These are phyloP conservation scores for Uromys caudimaculatus DNA, from an alignment of 2,797 vertebrate genomes.

Conservation along the genomic window DNA sequence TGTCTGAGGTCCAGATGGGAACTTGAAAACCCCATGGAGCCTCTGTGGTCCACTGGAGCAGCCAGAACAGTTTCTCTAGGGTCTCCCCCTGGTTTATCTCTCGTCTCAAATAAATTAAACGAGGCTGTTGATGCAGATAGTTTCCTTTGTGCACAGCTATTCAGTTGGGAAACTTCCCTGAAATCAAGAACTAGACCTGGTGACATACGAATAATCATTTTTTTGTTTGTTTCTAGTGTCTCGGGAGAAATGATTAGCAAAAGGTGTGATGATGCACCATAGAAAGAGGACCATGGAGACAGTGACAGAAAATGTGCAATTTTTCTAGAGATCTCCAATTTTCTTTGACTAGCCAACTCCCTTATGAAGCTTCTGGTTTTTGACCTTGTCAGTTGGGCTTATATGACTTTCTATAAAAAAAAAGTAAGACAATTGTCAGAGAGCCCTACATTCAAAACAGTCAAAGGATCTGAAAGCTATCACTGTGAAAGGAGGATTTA, in stretches of 20 bases:
- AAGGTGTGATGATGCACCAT: neutral
- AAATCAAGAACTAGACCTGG: slow-evolving; percentile 40
- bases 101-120: slow-evolving; percentile 61
- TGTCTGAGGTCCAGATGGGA: neutral
- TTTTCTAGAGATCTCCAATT: slow-evolving; percentile 15
- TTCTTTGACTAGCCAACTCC: neutral
- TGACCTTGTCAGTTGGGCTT: neutral
- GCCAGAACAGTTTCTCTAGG: neutral
- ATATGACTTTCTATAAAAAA: neutral
- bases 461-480: neutral
- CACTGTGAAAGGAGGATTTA: neutral
- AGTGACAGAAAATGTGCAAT: neutral
- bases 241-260: slow-evolving; percentile 59
- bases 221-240: neutral
- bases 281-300: neutral
- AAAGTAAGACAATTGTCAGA: neutral
- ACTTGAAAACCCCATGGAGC: slow-evolving; percentile 13
- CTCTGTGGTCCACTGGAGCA: slow-evolving; percentile 7
- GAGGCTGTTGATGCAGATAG: slow-evolving; percentile 3
- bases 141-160: neutral
- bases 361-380: neutral
- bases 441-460: neutral
- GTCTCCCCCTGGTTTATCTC: neutral
- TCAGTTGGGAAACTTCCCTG: slow-evolving; percentile 50
- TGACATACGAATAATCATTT: slow-evolving; percentile 29